phyloP scores from a whole-genome alignment of 2,797 vertebrate genomes.

The Aldrovandia affinis region DNA sequence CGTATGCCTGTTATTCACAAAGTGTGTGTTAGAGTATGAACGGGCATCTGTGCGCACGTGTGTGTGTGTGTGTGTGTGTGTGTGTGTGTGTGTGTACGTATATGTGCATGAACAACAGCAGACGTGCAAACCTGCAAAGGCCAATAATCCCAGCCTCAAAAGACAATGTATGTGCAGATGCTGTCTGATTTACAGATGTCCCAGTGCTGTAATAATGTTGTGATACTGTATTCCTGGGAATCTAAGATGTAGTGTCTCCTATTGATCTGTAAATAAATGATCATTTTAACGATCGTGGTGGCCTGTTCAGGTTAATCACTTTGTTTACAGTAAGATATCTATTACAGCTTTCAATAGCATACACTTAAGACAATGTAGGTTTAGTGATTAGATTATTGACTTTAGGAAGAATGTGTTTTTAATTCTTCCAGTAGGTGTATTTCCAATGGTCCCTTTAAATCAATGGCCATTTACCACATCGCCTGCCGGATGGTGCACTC shows the following conservation, averaged over 20 bases:
- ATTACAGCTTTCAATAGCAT: conserved; percentile 11
- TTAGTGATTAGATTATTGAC: neutral
- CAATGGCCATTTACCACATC: neutral
- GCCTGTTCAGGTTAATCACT: neutral
- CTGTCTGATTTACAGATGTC: neutral
- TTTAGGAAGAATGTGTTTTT: neutral
- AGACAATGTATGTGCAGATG: neutral
- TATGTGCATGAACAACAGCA: neutral
- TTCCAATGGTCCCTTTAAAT: neutral
- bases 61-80: neutral
- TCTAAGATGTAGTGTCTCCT: neutral
- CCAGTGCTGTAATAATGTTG: neutral
- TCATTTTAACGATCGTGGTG: neutral
- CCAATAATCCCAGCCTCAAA: neutral
- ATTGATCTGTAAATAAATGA: conserved; percentile 4
- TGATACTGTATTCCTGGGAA: neutral
- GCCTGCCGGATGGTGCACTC: neutral
- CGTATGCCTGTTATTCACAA: neutral
- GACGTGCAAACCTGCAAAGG: neutral
- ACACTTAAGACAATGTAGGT: conserved; percentile 2
- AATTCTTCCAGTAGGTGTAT: neutral
- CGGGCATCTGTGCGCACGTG: neutral
- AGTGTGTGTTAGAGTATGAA: neutral
- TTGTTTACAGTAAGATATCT: neutral
- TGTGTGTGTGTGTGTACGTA: neutral